A percentile compares a stretch with the other conserved stretches of the same genome.
Evolutionary conservation across 2,113 vertebrate genomes (phyloP).

Genomic region (Serilophus lunatus): DNA sequence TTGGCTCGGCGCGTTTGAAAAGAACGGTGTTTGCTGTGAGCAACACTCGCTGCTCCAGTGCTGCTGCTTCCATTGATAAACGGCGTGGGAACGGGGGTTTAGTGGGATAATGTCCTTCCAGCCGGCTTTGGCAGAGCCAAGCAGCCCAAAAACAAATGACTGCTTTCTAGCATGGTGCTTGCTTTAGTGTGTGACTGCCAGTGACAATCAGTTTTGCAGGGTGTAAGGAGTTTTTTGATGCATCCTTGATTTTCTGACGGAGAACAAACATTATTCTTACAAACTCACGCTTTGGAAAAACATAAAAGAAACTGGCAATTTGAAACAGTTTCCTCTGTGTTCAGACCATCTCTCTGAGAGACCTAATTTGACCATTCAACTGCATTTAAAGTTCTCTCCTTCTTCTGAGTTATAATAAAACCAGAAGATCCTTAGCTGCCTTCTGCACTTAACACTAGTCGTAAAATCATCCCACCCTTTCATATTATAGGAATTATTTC

Average conservation of each 20-base stretch:
- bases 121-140: not conserved
- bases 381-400: not conserved
- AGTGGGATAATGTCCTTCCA: fast-evolving
- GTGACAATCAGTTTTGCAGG: not conserved
- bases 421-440: not conserved
- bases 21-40: not conserved
- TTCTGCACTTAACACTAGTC: not conserved
- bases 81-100: not conserved
- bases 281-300: not conserved
- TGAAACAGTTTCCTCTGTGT: not conserved
- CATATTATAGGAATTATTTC: not conserved
- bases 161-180: not conserved
- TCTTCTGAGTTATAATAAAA: not conserved
- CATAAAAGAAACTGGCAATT: not conserved
- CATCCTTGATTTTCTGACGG: not conserved
- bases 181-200: not conserved
- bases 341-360: not conserved
- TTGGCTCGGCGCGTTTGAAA: not conserved
- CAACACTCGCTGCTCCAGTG: not conserved
- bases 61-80: not conserved
- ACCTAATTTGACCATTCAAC: not conserved
- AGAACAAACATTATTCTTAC: not conserved
- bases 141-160: not conserved
- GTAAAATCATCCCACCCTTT: not conserved
- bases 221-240: not conserved